Percentiles rank a stretch among this genome's conserved stretches.
These are phyloP conservation scores for Plebejus argus DNA, from an alignment of 2,888 invertebrate genomes.

Conservation along the genomic window DNA sequence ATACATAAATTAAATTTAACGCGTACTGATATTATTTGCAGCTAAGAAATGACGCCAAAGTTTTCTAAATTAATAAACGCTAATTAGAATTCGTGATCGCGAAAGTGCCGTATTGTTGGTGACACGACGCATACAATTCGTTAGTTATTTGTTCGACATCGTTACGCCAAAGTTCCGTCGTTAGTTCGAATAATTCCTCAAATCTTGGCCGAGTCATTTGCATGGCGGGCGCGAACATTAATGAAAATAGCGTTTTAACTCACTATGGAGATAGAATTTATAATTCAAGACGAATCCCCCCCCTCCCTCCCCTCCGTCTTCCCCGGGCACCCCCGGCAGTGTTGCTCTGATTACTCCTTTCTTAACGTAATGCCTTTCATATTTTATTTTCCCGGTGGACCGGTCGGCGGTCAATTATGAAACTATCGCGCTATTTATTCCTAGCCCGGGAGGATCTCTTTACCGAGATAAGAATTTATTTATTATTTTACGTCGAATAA, in stretches of 20 bases:
- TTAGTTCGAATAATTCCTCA: neutral
- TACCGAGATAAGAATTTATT: neutral
- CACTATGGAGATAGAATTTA: constrained; percentile 8
- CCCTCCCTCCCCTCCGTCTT: neutral
- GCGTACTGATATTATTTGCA: neutral
- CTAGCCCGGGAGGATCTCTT: neutral
- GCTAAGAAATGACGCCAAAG: neutral
- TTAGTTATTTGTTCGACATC: neutral
- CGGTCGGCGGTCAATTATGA: neutral
- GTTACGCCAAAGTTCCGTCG: neutral
- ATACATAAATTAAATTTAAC: too few species aligned
- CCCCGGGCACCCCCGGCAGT: neutral
- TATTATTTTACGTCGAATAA: neutral
- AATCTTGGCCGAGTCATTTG: constrained; percentile 11
- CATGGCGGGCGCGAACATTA: constrained; percentile 8
- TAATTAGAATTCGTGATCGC: neutral
- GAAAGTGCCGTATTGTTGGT: neutral
- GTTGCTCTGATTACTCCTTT: neutral
- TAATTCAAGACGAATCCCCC: neutral
- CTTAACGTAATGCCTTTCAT: neutral
- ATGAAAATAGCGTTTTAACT: constrained; percentile 1
- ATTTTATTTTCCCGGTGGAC: neutral
- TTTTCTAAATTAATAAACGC: neutral
- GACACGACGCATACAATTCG: neutral
- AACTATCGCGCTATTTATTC: neutral